A percentile compares a stretch with the other conserved stretches of the same genome.
Conservation (phyloP, 2,113 vertebrate species). For the Silurus glanis region DNA sequence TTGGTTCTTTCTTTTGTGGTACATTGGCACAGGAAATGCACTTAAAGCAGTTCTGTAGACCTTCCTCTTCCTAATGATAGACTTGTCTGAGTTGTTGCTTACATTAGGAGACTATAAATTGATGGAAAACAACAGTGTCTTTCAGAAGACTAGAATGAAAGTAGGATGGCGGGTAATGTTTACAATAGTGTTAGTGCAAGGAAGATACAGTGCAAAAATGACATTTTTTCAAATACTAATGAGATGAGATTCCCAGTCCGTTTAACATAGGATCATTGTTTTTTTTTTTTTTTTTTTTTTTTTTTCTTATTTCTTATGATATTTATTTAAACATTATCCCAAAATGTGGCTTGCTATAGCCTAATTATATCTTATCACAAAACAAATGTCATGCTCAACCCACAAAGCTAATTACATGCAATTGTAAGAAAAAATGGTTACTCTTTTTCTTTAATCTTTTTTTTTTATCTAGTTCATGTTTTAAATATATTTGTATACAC, state of each 20-base stretch:
- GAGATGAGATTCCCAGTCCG: not conserved
- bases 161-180: not conserved
- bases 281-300: not conserved
- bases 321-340: not conserved
- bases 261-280: not conserved
- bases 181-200: not conserved
- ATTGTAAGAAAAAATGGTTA: not conserved
- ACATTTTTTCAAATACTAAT: not conserved
- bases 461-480: not conserved
- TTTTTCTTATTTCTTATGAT: too few species aligned
- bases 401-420: not conserved
- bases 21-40: slow-evolving; percentile 59
- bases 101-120: not conserved
- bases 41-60: slow-evolving; percentile 41
- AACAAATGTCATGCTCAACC: not conserved
- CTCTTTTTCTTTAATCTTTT: not conserved
- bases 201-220: not conserved
- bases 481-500: too few species aligned
- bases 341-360: not conserved
- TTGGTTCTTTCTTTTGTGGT: slow-evolving; percentile 61
- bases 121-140: slow-evolving; percentile 12
- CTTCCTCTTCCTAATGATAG: slow-evolving; percentile 43
- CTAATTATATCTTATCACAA: not conserved
- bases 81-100: slow-evolving; percentile 25
- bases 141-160: not conserved